Evolutionary conservation across 2,888 invertebrate genomes (phyloP), one percentile per base, ranked within the genome.

Genomic region (Andrena marginata): DNA sequence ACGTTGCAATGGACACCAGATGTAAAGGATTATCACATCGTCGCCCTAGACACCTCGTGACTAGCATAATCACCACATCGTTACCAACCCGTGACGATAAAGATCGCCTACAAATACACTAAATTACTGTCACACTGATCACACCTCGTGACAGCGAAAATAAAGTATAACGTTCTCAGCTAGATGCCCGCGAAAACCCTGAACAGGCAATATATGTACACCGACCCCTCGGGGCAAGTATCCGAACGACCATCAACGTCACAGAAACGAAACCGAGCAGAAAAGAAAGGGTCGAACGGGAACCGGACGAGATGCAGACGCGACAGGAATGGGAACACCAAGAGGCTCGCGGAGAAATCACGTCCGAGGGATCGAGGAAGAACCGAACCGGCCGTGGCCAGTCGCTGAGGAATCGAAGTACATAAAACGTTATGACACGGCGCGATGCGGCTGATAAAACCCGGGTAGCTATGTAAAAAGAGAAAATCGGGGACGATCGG

Each of bases 401-500:
- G 35, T 33, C 35, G 26, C 10, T 13, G 42, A 16, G 51, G 20
- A 31, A 51, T 6, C 51, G n/a, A 29, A 48, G 20, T n/a, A 68
- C 16, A 42, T 42, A 42, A 26, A 68, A 51, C 26, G 59, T 10
- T 20, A 31, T 20, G 42, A 51, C 60, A 49, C 23, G n/a, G 69
- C 69, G 35, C 49, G 62, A 76, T 56, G 56, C 56, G 10, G 56
- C 56, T 26, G 56, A 56, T 56, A 56, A 56, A 26, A 26, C 10
- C 23, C 56, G 10, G 13, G 1, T 13, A 3, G 42, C 35, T 42
- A 5, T 16, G 42, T 42, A 42, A 42, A 42, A 42, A 5, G 42
- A 42, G 42, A 42, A 42, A 42, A 42, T 42, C 42, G 42, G 16
- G 42, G 42, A 42, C 42, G 42, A 42, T 42, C 42, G 42, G 16